Evolutionary conservation across 2,113 vertebrate genomes (phyloP), one percentile per base, ranked within the genome.

Genomic region (Campylorhamphus procurvoides): DNA sequence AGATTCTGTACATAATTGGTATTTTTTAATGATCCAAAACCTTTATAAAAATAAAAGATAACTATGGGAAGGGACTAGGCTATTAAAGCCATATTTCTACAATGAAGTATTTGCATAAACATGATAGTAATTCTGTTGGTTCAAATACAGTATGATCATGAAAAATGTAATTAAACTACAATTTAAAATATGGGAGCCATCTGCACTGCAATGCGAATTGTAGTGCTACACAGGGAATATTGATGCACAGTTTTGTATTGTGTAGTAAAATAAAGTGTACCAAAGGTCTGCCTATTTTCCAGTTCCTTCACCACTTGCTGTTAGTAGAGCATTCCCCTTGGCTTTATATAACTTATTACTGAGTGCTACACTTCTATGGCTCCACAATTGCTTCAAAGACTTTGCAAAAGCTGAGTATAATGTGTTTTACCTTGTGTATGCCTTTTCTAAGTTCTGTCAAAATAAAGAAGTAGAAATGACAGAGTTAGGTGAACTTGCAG

Each of bases 101-200:
- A 84, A 68, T 69, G 52, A 87, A 92, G 22, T 58, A 11, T 69
- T 93, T 82, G 73, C 80, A 95, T 91, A 83, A 93, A 89, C 35
- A 35, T 40, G 28, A 23, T 49, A 84, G 71, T 40, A 92, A 85
- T 62, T 86, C 76, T 86, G 27, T 88, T 29, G 81, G 78, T 92
- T 94, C 88, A 95, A 87, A 78, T 86, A 68, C 27, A 81, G 84
- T 74, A 42, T n/a, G 35, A 55, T 89, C 15, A 39, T 49, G 85
- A 94, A 69, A 42, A 69, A 31, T 3, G 6, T 84, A 92, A 95
- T 95, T 96, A 95, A 95, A 92, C 93, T 94, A 78, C 68, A 56
- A 64, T 89, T 95, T 84, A 92, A 96, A 96, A 79, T 90, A 96
- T 76, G 73, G 92, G 91, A 94, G 52, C 90, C 76, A 93, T 92